phyloP scores from a whole-genome alignment of 2,113 vertebrate species.

The Cebus imitator region DNA sequence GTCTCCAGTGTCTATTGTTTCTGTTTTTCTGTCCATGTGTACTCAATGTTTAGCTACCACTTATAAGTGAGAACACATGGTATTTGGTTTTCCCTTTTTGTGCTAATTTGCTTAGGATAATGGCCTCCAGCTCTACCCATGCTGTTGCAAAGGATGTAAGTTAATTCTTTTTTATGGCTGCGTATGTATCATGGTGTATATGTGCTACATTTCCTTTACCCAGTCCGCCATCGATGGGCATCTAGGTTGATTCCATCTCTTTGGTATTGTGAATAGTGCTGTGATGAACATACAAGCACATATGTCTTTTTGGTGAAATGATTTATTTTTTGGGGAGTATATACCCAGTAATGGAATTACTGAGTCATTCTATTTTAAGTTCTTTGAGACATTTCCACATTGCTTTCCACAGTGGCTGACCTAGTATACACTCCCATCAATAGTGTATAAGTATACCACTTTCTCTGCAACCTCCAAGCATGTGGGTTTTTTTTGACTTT shows the following conservation, averaged over 20 bases:
- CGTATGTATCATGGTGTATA: not conserved
- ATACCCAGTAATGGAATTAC: not conserved
- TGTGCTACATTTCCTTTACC: not conserved
- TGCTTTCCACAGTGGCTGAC: not conserved
- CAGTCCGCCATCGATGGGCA: not conserved
- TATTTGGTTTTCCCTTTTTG: not conserved
- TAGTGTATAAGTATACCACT: too few species aligned
- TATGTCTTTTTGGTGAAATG: not conserved
- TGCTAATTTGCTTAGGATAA: not conserved
- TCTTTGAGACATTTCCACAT: not conserved
- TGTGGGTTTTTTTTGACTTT: too few species aligned
- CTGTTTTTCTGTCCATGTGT: too few species aligned
- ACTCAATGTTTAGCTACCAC: not conserved
- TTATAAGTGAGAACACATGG: not conserved
- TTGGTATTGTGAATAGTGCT: not conserved
- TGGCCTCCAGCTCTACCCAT: not conserved
- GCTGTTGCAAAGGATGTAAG: not conserved
- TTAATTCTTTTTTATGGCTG: not conserved
- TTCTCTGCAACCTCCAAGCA: too few species aligned
- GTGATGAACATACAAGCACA: not conserved
- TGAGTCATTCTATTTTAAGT: not conserved
- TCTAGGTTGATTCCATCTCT: not conserved
- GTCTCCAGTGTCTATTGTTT: too few species aligned
- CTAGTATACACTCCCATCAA: too few species aligned
- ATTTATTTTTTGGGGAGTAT: not conserved